These are phyloP conservation scores for Lanistes nyassanus DNA, from an alignment of 1,140 invertebrate species.

Conservation along the genomic window DNA sequence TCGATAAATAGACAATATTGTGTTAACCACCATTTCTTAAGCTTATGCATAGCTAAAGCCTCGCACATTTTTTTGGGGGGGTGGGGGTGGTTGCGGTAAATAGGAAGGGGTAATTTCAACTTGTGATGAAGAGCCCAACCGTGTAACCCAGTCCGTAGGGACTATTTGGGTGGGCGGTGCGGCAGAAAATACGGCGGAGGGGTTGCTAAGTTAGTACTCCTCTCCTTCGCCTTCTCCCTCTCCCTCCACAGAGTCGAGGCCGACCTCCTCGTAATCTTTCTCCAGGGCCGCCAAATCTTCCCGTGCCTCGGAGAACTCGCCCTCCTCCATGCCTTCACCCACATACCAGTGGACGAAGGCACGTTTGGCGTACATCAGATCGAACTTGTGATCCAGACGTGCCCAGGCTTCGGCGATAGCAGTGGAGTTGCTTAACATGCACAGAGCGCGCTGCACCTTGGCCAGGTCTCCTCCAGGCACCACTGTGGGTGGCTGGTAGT, in stretches of 20 bases:
- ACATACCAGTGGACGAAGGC: constrained; percentile 71
- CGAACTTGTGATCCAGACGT: constrained; percentile 20
- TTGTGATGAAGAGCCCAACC: too few species aligned
- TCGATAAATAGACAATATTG: neutral
- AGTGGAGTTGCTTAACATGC: constrained; percentile 10
- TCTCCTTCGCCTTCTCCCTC: constrained; percentile 49
- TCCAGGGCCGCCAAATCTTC: constrained; percentile 75
- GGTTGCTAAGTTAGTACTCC: too few species aligned
- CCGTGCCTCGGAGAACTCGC: constrained; percentile 82
- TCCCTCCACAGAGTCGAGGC: constrained; percentile 53
- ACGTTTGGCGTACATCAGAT: constrained; percentile 16
- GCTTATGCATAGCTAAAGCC: too few species aligned
- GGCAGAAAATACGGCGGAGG: too few species aligned
- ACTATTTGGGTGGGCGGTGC: too few species aligned
- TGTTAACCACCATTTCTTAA: too few species aligned
- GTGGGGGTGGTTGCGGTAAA: too few species aligned
- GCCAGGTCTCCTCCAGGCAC: constrained; percentile 51
- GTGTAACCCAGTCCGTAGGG: too few species aligned
- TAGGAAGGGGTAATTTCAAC: too few species aligned
- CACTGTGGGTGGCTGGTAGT: constrained; percentile 53
- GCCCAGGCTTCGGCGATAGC: constrained; percentile 10
- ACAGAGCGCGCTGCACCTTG: constrained; percentile 12
- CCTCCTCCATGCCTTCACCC: constrained; percentile 92
- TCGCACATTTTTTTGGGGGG: too few species aligned
- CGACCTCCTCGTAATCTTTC: constrained; percentile 67